Percentiles rank a stretch among this genome's conserved stretches.
phyloP scores from a whole-genome alignment of 2,113 vertebrate genomes.

The Nesoenas mayeri region DNA sequence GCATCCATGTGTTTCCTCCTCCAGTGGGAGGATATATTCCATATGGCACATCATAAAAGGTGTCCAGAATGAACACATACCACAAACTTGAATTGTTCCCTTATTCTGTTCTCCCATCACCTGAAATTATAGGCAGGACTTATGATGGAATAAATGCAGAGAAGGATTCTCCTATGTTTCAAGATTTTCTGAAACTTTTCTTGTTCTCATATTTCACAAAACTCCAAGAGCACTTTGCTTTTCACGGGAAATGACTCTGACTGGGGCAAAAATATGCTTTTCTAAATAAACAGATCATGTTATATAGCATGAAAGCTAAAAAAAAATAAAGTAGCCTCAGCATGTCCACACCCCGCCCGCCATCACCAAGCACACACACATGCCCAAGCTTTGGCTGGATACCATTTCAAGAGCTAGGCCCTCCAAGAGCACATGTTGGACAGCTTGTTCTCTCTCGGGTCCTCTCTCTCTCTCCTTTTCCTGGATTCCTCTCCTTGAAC shows the following conservation, averaged over 20 bases:
- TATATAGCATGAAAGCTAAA: conserved; percentile 47
- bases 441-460: background rate
- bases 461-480: background rate
- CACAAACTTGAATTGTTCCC: background rate
- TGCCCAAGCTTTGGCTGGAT: background rate
- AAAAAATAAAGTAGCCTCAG: background rate
- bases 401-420: background rate
- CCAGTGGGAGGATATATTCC: background rate
- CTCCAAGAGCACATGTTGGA: background rate
- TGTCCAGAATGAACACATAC: background rate
- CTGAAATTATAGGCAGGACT: conserved; percentile 42
- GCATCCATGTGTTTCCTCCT: background rate
- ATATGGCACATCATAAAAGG: background rate
- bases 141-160: conserved; percentile 20
- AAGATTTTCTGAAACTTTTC: conserved; percentile 63
- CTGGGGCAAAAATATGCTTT: conserved; percentile 60
- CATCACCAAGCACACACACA: background rate
- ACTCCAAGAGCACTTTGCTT: conserved; percentile 26
- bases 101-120: background rate
- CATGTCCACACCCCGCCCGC: background rate
- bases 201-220: conserved; percentile 62
- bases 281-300: conserved; percentile 60
- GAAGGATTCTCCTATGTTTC: conserved; percentile 29
- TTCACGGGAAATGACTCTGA: conserved; percentile 69
- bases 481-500: background rate